Evolutionary conservation across 2,113 vertebrate genomes (phyloP).

Genomic region (Cygnus buccinator): DNA sequence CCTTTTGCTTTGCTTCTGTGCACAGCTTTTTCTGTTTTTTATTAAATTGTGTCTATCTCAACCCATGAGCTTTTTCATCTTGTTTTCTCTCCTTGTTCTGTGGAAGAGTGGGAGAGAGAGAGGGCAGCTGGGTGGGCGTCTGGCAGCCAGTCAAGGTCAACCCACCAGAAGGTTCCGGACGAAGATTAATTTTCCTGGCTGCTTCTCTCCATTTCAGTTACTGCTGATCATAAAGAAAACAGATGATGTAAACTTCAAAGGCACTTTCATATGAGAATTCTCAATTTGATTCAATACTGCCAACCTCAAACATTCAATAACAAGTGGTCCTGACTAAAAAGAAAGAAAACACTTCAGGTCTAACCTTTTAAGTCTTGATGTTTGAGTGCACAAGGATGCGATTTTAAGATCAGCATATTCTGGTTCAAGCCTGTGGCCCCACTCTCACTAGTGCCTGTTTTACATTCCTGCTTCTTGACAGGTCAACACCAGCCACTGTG

Average conservation of each 20-base stretch:
- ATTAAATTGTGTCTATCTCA: background rate
- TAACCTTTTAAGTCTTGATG: background rate
- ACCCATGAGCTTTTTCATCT: background rate
- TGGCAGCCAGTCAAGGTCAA: conserved; percentile 7
- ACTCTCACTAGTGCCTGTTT: background rate
- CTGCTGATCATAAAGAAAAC: background rate
- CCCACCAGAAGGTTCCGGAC: background rate
- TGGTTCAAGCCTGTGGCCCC: background rate
- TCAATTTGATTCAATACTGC: background rate
- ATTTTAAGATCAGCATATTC: background rate
- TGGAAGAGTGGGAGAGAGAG: background rate
- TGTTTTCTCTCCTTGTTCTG: background rate
- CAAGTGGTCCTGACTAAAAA: background rate
- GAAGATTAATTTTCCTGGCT: background rate
- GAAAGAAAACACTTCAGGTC: background rate
- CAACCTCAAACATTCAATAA: background rate
- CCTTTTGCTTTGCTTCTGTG: background rate
- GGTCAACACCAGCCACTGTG: background rate
- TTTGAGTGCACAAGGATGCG: background rate
- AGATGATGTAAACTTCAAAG: conserved; percentile 11
- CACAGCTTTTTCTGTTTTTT: background rate
- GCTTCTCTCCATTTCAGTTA: background rate
- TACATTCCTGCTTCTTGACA: background rate
- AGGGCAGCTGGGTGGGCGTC: background rate
- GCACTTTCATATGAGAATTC: background rate